phyloP scores from a whole-genome alignment of 2,797 vertebrate genomes.

The Phylloscopus collybita region DNA sequence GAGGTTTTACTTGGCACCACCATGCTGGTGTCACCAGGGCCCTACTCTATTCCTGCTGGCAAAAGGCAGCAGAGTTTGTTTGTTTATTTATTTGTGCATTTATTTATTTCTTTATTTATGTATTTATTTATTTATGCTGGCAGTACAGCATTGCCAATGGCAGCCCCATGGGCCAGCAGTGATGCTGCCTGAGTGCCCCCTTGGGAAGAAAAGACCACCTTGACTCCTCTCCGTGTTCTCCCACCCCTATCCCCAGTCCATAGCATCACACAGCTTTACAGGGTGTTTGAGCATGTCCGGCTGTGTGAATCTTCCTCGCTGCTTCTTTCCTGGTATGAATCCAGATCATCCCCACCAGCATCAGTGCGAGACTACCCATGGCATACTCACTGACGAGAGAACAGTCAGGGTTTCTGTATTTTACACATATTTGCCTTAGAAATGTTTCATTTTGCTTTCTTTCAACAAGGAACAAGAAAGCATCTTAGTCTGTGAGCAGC shows the following conservation, averaged over 20 bases:
- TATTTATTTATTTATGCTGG: not conserved
- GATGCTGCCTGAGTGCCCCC: not conserved
- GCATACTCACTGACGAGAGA: not conserved
- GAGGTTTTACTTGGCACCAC: not conserved
- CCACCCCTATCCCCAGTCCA: accelerated
- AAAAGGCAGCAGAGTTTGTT: not conserved
- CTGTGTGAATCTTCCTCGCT: not conserved
- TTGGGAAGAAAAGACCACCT: not conserved
- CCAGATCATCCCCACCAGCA: not conserved
- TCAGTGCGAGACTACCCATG: not conserved
- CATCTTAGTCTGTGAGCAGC: not conserved
- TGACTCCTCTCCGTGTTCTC: not conserved
- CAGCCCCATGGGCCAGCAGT: not conserved
- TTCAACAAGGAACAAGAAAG: not conserved
- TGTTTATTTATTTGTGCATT: not conserved
- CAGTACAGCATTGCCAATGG: not conserved
- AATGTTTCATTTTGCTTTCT: not conserved
- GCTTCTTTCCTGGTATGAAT: not conserved
- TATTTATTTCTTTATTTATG: not conserved
- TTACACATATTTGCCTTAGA: not conserved
- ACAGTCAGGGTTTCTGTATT: not conserved
- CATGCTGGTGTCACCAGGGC: not conserved
- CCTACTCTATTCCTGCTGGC: not conserved
- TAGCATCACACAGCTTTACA: not conserved
- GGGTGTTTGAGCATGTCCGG: not conserved